These are phyloP conservation scores for Orientallactaga bullata DNA, from an alignment of 2,113 vertebrate species.

Conservation along the genomic window DNA sequence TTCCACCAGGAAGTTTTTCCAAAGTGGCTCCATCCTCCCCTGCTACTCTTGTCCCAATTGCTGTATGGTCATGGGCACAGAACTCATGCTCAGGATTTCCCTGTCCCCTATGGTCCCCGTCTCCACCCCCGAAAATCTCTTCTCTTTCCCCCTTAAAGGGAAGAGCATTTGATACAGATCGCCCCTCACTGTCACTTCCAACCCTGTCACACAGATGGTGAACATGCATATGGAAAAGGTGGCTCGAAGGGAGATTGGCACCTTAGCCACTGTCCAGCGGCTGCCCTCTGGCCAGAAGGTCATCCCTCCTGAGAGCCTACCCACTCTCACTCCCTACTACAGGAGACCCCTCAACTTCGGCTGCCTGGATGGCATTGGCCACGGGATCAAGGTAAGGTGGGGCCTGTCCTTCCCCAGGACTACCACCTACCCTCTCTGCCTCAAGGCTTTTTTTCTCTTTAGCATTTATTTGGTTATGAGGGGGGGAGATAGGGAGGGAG, in stretches of 20 bases:
- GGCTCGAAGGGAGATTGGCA: slow-evolving; percentile 90
- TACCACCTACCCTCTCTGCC: neutral
- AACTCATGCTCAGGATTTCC: neutral
- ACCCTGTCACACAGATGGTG: slow-evolving; percentile 85
- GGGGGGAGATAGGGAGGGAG: too few relatives aligned
- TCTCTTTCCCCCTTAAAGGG: neutral
- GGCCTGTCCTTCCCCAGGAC: neutral
- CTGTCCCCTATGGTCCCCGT: neutral
- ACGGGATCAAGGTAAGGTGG: slow-evolving; percentile 89
- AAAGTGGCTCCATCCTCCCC: slow-evolving; percentile 64
- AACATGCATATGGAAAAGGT: slow-evolving; percentile 93
- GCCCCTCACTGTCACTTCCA: neutral
- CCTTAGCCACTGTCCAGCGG: slow-evolving; percentile 84
- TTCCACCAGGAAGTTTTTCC: slow-evolving; percentile 61
- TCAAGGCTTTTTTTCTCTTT: neutral
- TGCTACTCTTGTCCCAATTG: neutral
- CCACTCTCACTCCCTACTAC: slow-evolving; percentile 86
- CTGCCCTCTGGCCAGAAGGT: slow-evolving; percentile 83
- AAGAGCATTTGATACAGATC: too few relatives aligned
- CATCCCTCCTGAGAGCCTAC: slow-evolving; percentile 79
- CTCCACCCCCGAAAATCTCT: neutral
- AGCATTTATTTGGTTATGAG: too few relatives aligned
- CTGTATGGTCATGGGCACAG: neutral
- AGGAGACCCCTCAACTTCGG: slow-evolving; percentile 91
- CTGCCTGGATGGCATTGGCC: slow-evolving; percentile 91